Evolutionary conservation across 37 sponge, comb jelly and placozoan genomes (phyloP), one percentile per base, ranked within the genome.

Genomic region (Cliona cf. orientalis): DNA sequence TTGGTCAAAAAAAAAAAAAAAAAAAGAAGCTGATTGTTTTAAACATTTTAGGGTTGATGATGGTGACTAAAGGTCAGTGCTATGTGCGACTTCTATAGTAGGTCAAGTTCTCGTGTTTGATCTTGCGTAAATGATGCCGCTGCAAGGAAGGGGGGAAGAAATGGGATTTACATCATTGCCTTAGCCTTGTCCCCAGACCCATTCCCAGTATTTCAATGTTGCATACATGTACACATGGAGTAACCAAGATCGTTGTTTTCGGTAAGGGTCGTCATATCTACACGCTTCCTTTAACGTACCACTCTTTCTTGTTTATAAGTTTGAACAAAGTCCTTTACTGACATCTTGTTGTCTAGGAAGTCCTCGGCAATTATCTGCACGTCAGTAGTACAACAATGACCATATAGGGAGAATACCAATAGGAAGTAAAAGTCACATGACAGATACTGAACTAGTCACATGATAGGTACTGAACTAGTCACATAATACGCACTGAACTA

Each of bases 321-420:
- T 33, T 74, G 76, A 26, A 74, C 49, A 64, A 84, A 90, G 35
- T 84, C 84, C 7, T 49, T 34, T 2, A 74, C 60, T 23, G 73
- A 25, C 55, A 84, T 75, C 75, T 90, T 90, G 5, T 67, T 73
- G 55, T 80, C 80, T 5, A 84, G 40, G 44, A 84, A 90, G 3
- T 80, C 75, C 14, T 90, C 90, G 19, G 90, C 85, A 29, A 75
- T 41, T 42, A 84, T 57, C 87, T 87, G 68, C 3, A 37, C 9
- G 55, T 17, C 55, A 19, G 55, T 49, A 11, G 17, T 49, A 49
- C 17, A 19, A 49, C 55, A n/a, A n/a, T n/a, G n/a, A n/a, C n/a
- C n/a, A n/a, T n/a, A n/a, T n/a, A n/a, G 14, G 9, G 9, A 14
- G 53, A 49, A 49, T 9, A 9, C 9, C 53, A n/a, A n/a, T n/a